Evolutionary conservation across 2,113 vertebrate genomes (phyloP).

Genomic region (Rhegmatorhina hoffmannsi): DNA sequence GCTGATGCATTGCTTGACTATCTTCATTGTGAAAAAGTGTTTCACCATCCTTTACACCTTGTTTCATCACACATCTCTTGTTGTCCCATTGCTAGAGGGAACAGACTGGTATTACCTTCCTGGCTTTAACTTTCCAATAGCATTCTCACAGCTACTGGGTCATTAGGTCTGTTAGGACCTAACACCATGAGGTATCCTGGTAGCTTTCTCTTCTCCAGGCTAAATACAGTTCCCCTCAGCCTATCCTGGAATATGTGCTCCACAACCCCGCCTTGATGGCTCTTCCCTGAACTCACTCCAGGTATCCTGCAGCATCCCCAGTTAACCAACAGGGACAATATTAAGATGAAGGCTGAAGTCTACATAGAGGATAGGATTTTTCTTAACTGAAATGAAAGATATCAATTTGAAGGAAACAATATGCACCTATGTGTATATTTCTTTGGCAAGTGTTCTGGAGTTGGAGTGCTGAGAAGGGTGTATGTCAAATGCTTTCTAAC

Average conservation of each 20-base stretch:
- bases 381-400: background rate
- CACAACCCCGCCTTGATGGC: background rate
- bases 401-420: background rate
- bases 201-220: background rate
- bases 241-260: background rate
- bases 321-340: background rate
- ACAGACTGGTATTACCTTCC: background rate
- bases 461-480: background rate
- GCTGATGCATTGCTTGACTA: background rate
- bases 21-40: background rate
- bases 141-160: background rate
- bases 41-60: background rate
- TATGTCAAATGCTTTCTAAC: background rate
- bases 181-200: background rate
- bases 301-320: background rate
- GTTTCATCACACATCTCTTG: background rate
- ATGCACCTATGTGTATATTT: background rate
- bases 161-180: background rate
- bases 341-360: background rate
- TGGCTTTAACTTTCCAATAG: background rate
- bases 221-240: background rate
- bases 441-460: background rate
- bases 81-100: background rate
- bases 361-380: background rate
- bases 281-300: background rate